Base-by-base conservation (phyloP, 2,797 vertebrate genomes). In the Coreius guichenoti region DNA sequence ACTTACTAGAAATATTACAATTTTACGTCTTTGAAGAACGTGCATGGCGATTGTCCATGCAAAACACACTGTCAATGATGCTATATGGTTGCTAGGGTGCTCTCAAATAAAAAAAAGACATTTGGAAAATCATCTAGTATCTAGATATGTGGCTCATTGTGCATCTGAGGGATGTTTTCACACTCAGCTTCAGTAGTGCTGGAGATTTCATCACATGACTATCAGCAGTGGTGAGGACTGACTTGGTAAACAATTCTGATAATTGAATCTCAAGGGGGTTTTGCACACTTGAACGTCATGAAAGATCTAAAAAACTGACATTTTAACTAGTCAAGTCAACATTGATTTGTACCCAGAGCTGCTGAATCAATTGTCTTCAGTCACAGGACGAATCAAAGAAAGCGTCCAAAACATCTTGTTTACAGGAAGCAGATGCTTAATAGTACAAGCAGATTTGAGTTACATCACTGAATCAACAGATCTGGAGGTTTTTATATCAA, bases 321-420 rank as follows among this genome's bases (percentile, higher is more conserved):
- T 54, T 23, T 68, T n/a, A 1, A 26, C 29, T 31, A 8, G 16
- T 65, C 58, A 29, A 14, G 58, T 29, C 63, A 65, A 17, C 21
- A 69, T 79, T 86, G 80, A 83, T 86, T 83, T 47, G 76, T 45
- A n/a, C 56, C 47, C 45, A 69, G 29, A 23, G 26, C 47, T 16
- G 70, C n/a, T 47, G 43, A 86, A 82, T 87, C 73, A 61, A 23
- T 61, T 21, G n/a, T 80, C n/a, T 58, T 67, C 45, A 49, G 80
- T 31, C 63, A 68, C 54, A 78, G 80, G 8, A n/a, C 23, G 26
- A 61, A 74, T 86, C 51, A 81, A 65, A 72, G 33, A 67, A 72
- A 45, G 43, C 26, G n/a, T 54, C 36, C 36, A 72, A 49, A 67
- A 77, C 76, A 81, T 49, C 75, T 82, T 85, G 83, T 82, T 73